Evolutionary conservation across 2,113 vertebrate species (phyloP).

Genomic region (Syngnathus floridae): DNA sequence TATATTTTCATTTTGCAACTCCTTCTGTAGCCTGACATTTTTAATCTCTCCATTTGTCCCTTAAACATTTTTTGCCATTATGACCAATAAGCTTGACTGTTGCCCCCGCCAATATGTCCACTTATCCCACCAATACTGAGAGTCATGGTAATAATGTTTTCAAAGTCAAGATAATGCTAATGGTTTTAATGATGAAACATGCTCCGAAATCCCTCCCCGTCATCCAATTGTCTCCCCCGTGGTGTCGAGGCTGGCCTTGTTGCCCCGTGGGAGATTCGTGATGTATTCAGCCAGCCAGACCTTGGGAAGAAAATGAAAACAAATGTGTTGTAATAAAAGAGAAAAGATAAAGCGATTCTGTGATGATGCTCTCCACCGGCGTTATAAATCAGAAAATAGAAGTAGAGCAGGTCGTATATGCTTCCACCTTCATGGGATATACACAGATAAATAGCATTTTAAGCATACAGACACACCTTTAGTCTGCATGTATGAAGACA

Average conservation of each 20-base stretch:
- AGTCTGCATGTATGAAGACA: background rate
- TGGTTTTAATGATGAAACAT: constrained; percentile 58
- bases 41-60: constrained; percentile 27
- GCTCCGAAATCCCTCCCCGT: constrained; percentile 50
- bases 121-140: constrained; percentile 35
- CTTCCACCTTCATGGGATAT: constrained; percentile 22
- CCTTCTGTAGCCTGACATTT: constrained; percentile 11
- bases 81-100: constrained; percentile 29
- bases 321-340: constrained; percentile 73
- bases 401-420: constrained; percentile 61
- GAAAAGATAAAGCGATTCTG: constrained; percentile 70
- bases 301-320: constrained; percentile 74
- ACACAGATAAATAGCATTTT: background rate
- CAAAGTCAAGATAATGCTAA: constrained; percentile 56
- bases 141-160: constrained; percentile 49
- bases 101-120: constrained; percentile 24
- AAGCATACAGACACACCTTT: background rate
- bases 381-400: constrained; percentile 71
- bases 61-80: constrained; percentile 17
- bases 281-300: constrained; percentile 65
- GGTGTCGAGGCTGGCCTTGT: constrained; percentile 43
- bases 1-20: constrained; percentile 3
- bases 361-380: constrained; percentile 63
- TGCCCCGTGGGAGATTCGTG: constrained; percentile 64
- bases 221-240: constrained; percentile 55